Conservation (phyloP, 2,888 invertebrate genomes). For the Eudasyphora cyanicolor region DNA sequence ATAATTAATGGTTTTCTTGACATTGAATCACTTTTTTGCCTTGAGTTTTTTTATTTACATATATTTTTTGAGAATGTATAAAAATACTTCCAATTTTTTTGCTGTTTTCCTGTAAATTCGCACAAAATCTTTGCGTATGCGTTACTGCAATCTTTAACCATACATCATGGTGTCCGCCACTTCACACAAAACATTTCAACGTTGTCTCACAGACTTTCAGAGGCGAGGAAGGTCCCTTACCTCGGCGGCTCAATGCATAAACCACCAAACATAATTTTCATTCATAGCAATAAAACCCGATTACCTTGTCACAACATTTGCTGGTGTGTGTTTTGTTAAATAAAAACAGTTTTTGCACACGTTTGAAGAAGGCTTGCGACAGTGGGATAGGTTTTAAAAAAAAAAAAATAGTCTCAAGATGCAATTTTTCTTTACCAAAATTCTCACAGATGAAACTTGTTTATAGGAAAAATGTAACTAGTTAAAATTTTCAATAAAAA, state of each 20-base stretch:
- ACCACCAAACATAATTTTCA: slow-evolving; percentile 26
- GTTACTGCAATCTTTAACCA: slow-evolving; percentile 56
- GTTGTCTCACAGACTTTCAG: background rate
- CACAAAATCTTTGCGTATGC: slow-evolving; percentile 49
- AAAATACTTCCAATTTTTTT: too few relatives aligned
- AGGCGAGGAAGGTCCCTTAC: background rate
- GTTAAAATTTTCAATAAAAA: too few relatives aligned
- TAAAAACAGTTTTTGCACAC: background rate
- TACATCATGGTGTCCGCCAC: slow-evolving; percentile 47
- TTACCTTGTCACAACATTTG: slow-evolving; percentile 18
- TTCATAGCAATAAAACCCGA: slow-evolving; percentile 29
- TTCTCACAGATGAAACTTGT: too few relatives aligned
- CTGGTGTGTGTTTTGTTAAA: background rate
- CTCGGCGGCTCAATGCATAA: background rate
- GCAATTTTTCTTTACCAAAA: too few relatives aligned
- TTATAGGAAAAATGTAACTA: too few relatives aligned
- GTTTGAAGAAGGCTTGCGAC: background rate
- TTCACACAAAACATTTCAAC: background rate
- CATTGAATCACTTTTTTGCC: slow-evolving; percentile 58
- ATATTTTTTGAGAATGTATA: background rate
- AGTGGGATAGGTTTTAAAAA: too few relatives aligned
- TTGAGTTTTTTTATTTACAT: background rate
- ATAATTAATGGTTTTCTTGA: slow-evolving; percentile 59
- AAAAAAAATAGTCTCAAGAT: too few relatives aligned
- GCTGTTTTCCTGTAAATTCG: background rate